Evolutionary conservation across 2,113 vertebrate species (phyloP).

Genomic region (Cathartes aura): DNA sequence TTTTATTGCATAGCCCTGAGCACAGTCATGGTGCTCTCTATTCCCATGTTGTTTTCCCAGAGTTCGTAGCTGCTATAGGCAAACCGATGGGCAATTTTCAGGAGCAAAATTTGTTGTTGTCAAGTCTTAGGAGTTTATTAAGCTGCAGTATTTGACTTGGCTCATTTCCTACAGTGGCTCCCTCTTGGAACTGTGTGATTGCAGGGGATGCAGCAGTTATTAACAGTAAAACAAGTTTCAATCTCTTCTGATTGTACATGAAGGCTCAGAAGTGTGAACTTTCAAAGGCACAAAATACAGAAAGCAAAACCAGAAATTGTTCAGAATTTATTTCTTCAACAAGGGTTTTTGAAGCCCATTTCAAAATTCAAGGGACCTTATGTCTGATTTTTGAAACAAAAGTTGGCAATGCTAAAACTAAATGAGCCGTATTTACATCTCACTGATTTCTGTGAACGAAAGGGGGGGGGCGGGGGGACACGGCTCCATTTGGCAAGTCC

Average conservation of each 20-base stretch:
- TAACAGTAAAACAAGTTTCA: slow-evolving; percentile 36
- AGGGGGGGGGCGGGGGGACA: not conserved
- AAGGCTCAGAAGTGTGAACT: not conserved
- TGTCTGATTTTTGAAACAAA: slow-evolving; percentile 29
- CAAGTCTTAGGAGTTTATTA: not conserved
- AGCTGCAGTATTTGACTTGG: slow-evolving; percentile 50
- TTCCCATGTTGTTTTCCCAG: not conserved
- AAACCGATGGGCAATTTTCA: not conserved
- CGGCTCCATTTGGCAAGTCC: slow-evolving; percentile 18
- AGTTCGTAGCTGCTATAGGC: not conserved
- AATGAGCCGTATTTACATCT: not conserved
- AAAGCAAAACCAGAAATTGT: slow-evolving; percentile 33
- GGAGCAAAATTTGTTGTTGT: slow-evolving; percentile 16
- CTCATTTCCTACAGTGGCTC: slow-evolving; percentile 26
- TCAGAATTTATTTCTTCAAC: slow-evolving; percentile 15
- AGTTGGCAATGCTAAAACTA: slow-evolving; percentile 22
- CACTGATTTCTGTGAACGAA: slow-evolving; percentile 56
- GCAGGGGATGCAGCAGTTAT: slow-evolving; percentile 40
- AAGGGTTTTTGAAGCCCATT: slow-evolving; percentile 1
- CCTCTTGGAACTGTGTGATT: slow-evolving; percentile 15
- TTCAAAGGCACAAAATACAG: slow-evolving; percentile 45
- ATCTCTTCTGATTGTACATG: not conserved
- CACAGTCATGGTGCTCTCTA: rapidly evolving
- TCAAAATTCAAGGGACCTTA: slow-evolving; percentile 32
- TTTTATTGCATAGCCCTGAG: not conserved